Percentiles rank a stretch among this genome's conserved stretches.
Conservation (phyloP, 2,797 vertebrate species). For the Schizopygopsis pylzovi region DNA sequence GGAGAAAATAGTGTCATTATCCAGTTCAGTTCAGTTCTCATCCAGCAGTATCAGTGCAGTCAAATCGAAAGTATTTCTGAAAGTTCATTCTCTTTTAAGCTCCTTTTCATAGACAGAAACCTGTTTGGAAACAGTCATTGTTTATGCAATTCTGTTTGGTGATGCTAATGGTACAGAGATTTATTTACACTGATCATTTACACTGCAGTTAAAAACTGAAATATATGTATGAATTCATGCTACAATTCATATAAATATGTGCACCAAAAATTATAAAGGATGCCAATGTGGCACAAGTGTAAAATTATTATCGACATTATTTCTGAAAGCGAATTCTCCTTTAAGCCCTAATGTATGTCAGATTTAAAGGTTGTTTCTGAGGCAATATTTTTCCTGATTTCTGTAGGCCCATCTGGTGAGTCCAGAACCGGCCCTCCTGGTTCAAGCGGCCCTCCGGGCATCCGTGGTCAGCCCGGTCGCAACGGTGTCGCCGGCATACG, state of each 20-base stretch:
- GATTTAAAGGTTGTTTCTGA: not conserved
- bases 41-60: not conserved
- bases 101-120: not conserved
- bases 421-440: constrained; percentile 89
- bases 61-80: not conserved
- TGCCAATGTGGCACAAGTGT: not conserved
- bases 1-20: not conserved
- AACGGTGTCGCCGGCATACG: constrained; percentile 87
- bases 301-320: not conserved
- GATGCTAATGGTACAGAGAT: not conserved
- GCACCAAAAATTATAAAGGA: not conserved
- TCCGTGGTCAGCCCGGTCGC: constrained; percentile 90
- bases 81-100: not conserved
- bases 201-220: not conserved
- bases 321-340: not conserved
- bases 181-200: not conserved
- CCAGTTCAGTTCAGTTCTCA: not conserved
- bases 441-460: constrained; percentile 84
- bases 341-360: not conserved
- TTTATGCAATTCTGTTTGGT: not conserved
- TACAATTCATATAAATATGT: not conserved
- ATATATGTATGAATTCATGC: not conserved
- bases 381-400: not conserved
- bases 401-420: constrained; percentile 88
- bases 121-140: not conserved